Conservation (phyloP, 2,113 vertebrate species). For the Shinisaurus crocodilurus region DNA sequence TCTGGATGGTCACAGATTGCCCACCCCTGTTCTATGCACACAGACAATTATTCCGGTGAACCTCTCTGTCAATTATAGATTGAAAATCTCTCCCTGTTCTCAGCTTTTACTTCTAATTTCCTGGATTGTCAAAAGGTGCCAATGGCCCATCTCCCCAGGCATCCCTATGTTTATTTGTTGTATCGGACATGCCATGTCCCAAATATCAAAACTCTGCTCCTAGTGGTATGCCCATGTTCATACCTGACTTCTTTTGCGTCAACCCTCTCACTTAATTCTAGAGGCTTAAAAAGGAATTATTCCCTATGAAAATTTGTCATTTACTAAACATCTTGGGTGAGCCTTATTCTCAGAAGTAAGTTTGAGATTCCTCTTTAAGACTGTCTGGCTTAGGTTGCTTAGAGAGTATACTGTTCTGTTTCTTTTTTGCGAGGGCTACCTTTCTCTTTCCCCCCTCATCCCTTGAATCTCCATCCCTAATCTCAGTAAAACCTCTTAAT, state of each 20-base stretch:
- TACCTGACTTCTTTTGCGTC: not conserved
- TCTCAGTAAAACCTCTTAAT: not conserved
- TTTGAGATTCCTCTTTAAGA: not conserved
- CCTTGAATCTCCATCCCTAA: not conserved
- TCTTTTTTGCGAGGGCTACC: not conserved
- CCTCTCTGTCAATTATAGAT: not conserved
- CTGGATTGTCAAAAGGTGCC: not conserved
- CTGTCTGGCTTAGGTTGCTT: not conserved
- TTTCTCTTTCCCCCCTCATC: not conserved
- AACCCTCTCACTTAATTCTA: not conserved
- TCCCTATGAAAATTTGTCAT: not conserved
- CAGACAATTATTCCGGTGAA: not conserved
- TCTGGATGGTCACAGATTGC: too few species aligned
- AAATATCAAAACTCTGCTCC: not conserved
- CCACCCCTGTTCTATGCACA: too few species aligned
- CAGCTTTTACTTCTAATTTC: not conserved
- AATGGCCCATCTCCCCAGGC: not conserved
- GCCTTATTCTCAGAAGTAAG: not conserved
- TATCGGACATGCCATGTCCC: not conserved
- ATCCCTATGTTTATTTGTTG: not conserved
- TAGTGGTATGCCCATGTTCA: not conserved
- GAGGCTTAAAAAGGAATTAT: not conserved
- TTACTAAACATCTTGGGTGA: not conserved
- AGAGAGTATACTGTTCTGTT: not conserved
- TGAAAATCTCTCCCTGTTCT: not conserved